Conservation (phyloP, 2,113 vertebrate genomes). For the Microcebus jonahi region DNA sequence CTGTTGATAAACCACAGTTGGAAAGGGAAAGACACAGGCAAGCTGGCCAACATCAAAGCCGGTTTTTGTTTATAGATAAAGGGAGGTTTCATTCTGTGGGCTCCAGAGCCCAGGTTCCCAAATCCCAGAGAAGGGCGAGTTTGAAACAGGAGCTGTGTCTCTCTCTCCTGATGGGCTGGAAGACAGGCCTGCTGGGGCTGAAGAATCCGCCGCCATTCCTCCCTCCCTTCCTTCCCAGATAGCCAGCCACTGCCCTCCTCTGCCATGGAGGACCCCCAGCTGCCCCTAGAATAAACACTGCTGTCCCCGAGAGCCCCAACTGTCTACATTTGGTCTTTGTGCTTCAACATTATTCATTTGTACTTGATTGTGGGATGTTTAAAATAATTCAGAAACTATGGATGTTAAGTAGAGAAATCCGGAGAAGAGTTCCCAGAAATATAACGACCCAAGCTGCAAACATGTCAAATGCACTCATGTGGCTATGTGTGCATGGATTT, state of each 20-base stretch:
- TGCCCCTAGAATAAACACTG: neutral
- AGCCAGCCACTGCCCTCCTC: neutral
- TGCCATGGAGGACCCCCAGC: neutral
- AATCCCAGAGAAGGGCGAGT: neutral
- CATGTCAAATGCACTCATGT: neutral
- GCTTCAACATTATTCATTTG: neutral
- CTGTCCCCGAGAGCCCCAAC: neutral
- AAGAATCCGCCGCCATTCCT: neutral
- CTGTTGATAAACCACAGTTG: slow-evolving; percentile 56
- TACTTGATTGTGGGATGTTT: neutral
- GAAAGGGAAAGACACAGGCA: slow-evolving; percentile 34
- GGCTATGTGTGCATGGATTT: neutral
- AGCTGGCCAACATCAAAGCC: slow-evolving; percentile 64
- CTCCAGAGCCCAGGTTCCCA: slow-evolving; percentile 31
- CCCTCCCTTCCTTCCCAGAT: neutral
- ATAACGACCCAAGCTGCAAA: neutral
- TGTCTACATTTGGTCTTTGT: neutral
- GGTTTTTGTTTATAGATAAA: slow-evolving; percentile 56
- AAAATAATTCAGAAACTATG: neutral
- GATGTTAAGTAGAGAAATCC: slow-evolving; percentile 31
- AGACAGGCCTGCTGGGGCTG: neutral
- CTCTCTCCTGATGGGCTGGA: neutral
- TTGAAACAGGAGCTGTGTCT: neutral
- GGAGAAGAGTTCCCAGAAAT: neutral
- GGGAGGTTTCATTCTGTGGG: slow-evolving; percentile 42